phyloP scores from a whole-genome alignment of 1,140 invertebrate species.

The Calycopis cecrops region DNA sequence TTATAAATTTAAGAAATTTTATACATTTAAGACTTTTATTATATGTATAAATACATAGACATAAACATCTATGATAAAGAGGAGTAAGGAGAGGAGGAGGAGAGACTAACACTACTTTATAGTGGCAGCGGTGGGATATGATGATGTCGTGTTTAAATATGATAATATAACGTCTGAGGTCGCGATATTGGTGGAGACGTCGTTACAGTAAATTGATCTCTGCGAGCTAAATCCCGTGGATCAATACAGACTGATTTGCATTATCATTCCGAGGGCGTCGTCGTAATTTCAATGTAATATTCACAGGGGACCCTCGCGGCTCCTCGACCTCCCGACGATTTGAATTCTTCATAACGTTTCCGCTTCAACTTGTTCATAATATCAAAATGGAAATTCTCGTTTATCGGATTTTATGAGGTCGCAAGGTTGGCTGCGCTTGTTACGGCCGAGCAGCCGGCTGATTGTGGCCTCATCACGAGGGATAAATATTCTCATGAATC shows the following conservation, averaged over 20 bases:
- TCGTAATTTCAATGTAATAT: conserved; percentile 18
- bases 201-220: no score
- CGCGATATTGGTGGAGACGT: no score
- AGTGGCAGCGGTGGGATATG: no score
- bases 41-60: no score
- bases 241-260: conserved; percentile 10
- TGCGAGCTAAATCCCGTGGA: background rate
- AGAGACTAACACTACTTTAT: no score
- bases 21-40: no score
- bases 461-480: background rate
- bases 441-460: background rate
- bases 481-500: background rate
- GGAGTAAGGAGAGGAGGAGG: no score
- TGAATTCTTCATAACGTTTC: conserved; percentile 17
- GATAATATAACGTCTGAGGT: no score
- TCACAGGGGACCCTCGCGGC: conserved; percentile 11
- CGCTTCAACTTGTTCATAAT: conserved; percentile 11
- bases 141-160: no score
- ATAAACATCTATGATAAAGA: no score
- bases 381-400: conserved; percentile 4
- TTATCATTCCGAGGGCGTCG: conserved; percentile 13
- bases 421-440: conserved; percentile 19
- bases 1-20: no score
- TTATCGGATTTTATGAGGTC: conserved; percentile 6
- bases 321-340: conserved; percentile 9